Conservation (phyloP, 2,888 invertebrate species). For the Orthosia gothica region DNA sequence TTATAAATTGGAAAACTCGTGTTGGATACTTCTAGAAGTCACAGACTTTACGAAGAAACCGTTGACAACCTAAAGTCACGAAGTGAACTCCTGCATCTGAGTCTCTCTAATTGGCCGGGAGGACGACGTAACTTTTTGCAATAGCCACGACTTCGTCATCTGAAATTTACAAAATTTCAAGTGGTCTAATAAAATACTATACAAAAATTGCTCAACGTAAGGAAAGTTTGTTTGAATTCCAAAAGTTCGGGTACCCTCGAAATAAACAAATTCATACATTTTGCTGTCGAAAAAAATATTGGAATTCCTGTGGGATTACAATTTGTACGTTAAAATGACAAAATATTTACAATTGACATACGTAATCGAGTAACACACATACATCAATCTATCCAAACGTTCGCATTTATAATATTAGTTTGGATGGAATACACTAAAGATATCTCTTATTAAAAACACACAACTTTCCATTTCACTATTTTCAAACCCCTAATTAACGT, state of each 20-base stretch:
- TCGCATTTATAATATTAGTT: too few relatives aligned
- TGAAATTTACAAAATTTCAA: slow-evolving; percentile 25
- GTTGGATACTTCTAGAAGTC: neutral
- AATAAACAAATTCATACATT: slow-evolving; percentile 19
- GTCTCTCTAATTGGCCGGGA: slow-evolving; percentile 17
- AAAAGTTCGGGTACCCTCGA: slow-evolving; percentile 20
- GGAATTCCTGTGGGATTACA: neutral
- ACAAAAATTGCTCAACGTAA: slow-evolving; percentile 29
- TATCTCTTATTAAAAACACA: neutral
- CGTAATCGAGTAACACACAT: too few relatives aligned
- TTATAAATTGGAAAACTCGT: neutral
- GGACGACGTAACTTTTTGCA: slow-evolving; percentile 17
- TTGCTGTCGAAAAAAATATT: neutral
- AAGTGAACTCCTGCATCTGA: neutral
- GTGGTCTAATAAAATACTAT: slow-evolving; percentile 39
- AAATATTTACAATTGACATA: neutral
- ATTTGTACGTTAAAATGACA: neutral
- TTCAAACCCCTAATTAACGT: slow-evolving; percentile 22
- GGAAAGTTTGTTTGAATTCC: slow-evolving; percentile 19
- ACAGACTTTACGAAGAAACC: neutral
- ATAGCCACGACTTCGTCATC: neutral
- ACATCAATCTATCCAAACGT: too few relatives aligned
- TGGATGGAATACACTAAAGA: too few relatives aligned
- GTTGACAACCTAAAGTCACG: neutral
- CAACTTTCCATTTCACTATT: neutral